Conservation (phyloP, 2,888 invertebrate species). For the Eremobia ochroleuca region DNA sequence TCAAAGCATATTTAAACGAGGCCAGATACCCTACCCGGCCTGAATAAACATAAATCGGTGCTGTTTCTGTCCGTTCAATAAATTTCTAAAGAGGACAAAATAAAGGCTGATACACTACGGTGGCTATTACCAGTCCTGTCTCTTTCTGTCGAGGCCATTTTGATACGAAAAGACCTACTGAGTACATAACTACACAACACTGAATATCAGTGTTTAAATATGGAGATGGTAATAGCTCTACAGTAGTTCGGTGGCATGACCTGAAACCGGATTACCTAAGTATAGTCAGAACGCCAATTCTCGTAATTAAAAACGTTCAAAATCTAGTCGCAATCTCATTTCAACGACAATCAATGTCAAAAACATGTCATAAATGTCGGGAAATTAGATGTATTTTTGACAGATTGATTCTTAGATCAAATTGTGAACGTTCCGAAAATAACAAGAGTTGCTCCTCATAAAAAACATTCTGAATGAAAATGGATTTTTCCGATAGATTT, state of each 20-base stretch:
- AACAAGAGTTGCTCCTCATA: background rate
- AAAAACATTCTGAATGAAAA: background rate
- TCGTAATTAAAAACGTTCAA: no score
- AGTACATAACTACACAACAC: conserved; percentile 42
- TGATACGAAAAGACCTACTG: conserved; percentile 66
- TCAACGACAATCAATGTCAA: no score
- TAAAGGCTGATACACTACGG: conserved; percentile 69
- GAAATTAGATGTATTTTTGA: no score
- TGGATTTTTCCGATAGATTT: conserved; percentile 21
- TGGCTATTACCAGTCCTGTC: conserved; percentile 60
- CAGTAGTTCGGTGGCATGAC: conserved; percentile 35
- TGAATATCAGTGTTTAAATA: conserved; percentile 49
- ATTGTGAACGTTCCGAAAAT: no score
- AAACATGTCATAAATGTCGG: no score
- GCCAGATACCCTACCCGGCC: conserved; percentile 60
- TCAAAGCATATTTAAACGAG: conserved; percentile 73
- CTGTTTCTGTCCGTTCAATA: conserved; percentile 75
- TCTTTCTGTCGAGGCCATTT: conserved; percentile 50
- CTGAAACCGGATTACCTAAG: conserved; percentile 40
- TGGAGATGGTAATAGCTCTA: conserved; percentile 41
- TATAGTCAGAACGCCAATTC: background rate
- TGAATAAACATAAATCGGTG: conserved; percentile 80
- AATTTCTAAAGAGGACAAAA: conserved; percentile 76
- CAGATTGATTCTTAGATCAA: no score
- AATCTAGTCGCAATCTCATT: no score